Percentiles rank a stretch among this genome's conserved stretches.
Conservation (phyloP, 2,797 vertebrate genomes). For the Stomatorhinus walkeri region DNA sequence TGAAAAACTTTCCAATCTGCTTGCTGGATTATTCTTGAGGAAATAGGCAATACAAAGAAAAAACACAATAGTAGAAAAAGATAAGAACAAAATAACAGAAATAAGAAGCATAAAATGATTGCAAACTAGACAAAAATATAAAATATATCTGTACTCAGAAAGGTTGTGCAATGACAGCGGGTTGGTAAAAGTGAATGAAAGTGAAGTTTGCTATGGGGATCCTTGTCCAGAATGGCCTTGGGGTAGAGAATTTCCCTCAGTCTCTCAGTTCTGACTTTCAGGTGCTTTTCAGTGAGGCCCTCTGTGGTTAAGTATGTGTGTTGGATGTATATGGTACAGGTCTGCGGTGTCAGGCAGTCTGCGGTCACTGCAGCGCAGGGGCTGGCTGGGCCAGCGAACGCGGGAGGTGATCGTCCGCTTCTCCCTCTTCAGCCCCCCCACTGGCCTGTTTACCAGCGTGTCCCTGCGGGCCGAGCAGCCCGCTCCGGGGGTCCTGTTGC, state of each 20-base stretch:
- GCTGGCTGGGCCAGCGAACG: slow-evolving; percentile 49
- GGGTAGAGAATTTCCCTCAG: not conserved
- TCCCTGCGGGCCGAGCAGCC: slow-evolving; percentile 45
- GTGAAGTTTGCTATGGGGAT: not conserved
- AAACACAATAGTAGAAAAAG: not conserved
- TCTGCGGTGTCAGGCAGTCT: slow-evolving; percentile 40
- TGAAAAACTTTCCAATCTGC: not conserved
- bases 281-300: not conserved
- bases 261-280: not conserved
- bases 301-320: not conserved
- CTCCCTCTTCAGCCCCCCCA: slow-evolving; percentile 56
- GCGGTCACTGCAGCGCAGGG: slow-evolving; percentile 34
- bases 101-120: not conserved
- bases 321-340: slow-evolving; percentile 40
- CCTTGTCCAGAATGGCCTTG: not conserved
- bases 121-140: not conserved
- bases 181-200: not conserved
- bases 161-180: not conserved
- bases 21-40: not conserved
- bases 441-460: slow-evolving; percentile 58
- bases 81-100: not conserved
- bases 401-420: slow-evolving; percentile 53
- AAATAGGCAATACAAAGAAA: not conserved
- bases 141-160: not conserved
- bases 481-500: slow-evolving; percentile 33